Evolutionary conservation across 1,140 invertebrate genomes (phyloP).

Genomic region (Leucophenga varia): DNA sequence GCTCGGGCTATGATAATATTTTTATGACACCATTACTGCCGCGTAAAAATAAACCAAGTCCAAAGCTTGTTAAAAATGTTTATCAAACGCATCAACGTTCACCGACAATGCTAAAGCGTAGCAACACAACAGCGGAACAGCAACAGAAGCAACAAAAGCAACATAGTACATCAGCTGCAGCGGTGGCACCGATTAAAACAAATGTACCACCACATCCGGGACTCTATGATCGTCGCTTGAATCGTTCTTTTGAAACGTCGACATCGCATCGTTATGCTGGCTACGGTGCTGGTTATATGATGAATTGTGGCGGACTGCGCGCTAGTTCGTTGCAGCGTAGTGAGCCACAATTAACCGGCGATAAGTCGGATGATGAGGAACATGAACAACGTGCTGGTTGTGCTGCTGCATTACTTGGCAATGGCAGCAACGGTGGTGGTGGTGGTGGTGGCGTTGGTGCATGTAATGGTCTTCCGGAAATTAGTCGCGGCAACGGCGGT

Average conservation of each 20-base stretch:
- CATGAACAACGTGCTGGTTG: slow-evolving; percentile 25
- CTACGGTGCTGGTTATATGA: slow-evolving; percentile 45
- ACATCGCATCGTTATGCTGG: slow-evolving; percentile 46
- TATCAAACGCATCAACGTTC: slow-evolving; percentile 25
- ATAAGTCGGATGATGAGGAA: slow-evolving; percentile 41
- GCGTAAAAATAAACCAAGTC: slow-evolving; percentile 42
- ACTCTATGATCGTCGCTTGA: slow-evolving; percentile 51
- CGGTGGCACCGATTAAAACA: slow-evolving; percentile 19
- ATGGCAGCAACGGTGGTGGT: slow-evolving; percentile 8
- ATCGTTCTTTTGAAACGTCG: slow-evolving; percentile 55
- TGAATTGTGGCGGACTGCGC: slow-evolving; percentile 42
- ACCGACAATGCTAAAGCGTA: slow-evolving; percentile 13
- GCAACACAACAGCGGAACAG: slow-evolving; percentile 1
- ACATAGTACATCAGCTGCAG: background rate
- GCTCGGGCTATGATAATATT: slow-evolving; percentile 52
- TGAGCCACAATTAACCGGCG: slow-evolving; percentile 35
- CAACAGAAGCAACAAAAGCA: slow-evolving; percentile 20
- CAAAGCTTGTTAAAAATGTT: slow-evolving; percentile 30
- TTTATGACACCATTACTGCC: slow-evolving; percentile 51
- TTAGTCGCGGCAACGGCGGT: slow-evolving; percentile 12
- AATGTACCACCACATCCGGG: slow-evolving; percentile 39
- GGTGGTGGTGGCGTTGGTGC: background rate
- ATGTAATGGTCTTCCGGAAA: slow-evolving; percentile 15
- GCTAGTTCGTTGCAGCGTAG: slow-evolving; percentile 40
- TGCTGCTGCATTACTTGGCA: slow-evolving; percentile 11